Evolutionary conservation across 2,113 vertebrate species (phyloP).

Genomic region (Laticauda colubrina): DNA sequence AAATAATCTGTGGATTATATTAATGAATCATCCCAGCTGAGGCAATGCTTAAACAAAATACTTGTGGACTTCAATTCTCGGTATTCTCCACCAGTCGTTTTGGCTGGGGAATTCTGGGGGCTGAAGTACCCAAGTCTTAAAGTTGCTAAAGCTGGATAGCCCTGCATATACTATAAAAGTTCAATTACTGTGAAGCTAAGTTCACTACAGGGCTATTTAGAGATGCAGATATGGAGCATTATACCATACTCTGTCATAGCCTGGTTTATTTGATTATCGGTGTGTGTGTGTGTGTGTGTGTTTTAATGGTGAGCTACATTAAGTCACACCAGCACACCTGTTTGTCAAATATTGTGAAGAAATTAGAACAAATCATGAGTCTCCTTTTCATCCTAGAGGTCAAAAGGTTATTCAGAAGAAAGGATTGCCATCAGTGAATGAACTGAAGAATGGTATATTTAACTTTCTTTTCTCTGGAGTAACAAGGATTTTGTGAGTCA

Average conservation of each 20-base stretch:
- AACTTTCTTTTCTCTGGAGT: neutral
- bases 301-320: neutral
- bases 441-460: neutral
- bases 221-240: neutral
- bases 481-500: neutral
- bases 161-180: neutral
- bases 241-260: neutral
- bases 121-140: neutral
- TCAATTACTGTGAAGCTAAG: neutral
- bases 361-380: neutral
- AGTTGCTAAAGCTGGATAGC: neutral
- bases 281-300: neutral
- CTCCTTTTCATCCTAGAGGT: neutral
- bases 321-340: neutral
- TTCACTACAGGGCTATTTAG: neutral
- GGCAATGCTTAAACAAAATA: neutral
- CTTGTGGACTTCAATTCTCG: neutral
- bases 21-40: neutral
- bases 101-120: neutral
- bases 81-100: neutral
- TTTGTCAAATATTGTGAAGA: neutral
- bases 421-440: neutral
- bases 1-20: neutral
- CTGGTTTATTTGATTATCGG: neutral
- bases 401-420: neutral